Evolutionary conservation across 1,140 invertebrate genomes (phyloP).

Genomic region (Heliothis virescens): DNA sequence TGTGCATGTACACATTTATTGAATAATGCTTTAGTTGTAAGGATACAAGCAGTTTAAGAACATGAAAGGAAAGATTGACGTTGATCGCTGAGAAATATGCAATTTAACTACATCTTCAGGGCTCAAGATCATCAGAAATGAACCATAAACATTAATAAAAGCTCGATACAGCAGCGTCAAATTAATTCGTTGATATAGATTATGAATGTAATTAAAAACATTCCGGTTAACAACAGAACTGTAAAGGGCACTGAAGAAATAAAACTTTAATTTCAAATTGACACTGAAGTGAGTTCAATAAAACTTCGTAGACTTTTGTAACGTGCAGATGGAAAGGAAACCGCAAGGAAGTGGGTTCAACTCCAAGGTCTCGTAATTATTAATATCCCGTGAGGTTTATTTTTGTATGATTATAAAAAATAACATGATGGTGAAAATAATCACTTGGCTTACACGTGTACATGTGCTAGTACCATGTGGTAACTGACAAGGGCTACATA

Average conservation of each 20-base stretch:
- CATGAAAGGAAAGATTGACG: conserved; percentile 3
- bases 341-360: conserved; percentile 49
- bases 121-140: background rate
- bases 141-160: too few relatives aligned
- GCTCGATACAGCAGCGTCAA: too few relatives aligned
- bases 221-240: too few relatives aligned
- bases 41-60: conserved; percentile 37
- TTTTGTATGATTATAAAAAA: conserved; percentile 14
- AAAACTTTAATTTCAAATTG: background rate
- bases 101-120: background rate
- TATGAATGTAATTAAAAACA: too few relatives aligned
- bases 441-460: conserved; percentile 12
- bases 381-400: conserved; percentile 37
- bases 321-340: conserved; percentile 39
- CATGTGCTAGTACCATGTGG: conserved; percentile 17
- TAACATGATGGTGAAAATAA: background rate
- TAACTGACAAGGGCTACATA: conserved; percentile 59
- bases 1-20: conserved; percentile 61
- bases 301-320: conserved; percentile 26
- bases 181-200: too few relatives aligned
- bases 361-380: conserved; percentile 39
- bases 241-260: background rate
- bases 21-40: conserved; percentile 42
- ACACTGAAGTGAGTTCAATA: conserved; percentile 1
- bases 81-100: background rate